Base-by-base conservation (phyloP, 2,888 invertebrate species). In the Drosophila mimica region DNA sequence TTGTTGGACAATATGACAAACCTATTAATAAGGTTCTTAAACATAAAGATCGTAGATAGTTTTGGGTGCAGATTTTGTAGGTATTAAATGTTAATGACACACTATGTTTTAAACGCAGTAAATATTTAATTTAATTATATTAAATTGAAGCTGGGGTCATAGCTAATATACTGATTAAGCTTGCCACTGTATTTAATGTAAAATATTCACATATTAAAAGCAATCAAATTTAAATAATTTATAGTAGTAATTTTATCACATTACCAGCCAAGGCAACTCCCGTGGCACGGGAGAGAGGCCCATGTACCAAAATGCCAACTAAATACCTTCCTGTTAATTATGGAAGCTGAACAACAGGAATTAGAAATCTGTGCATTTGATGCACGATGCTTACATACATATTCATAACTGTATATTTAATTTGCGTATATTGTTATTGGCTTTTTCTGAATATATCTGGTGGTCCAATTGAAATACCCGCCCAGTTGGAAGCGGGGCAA, bases 301-400 rank as follows among this genome's bases (percentile, higher is more conserved):
- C 15, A 49, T 40, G 36, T 15, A 43, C 28, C 13, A 5, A 34
- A 51, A 34, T 71, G 58, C 60, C 61, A 70, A 79, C 81, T 71
- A 83, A 80, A 75, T 70, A 82, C 70, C 68, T 71, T 70, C 59
- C 52, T 75, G 83, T 88, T 86, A 82, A 88, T 86, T 86, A 82
- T 74, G 75, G 68, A 77, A 88, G 59, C 79, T 40, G 38, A 53
- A 70, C 66, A 28, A 33, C 17, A 28, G 34, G 20, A 20, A 43
- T n/a, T 9, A 13, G 36, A 61, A 77, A 61, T 70, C 73, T 20
- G 28, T 58, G 40, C 48, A 7, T 34, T 60, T 28, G 43, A 40
- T 40, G n/a, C 49, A 48, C 15, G n/a, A n/a, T 13, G 33, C 31
- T 38, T 46, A 13, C 20, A 46, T 13, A 46, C 20, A 53, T 53